Evolutionary conservation across 2,797 vertebrate species (phyloP), one percentile per base, ranked within the genome.

Genomic region (Capromys pilorides): DNA sequence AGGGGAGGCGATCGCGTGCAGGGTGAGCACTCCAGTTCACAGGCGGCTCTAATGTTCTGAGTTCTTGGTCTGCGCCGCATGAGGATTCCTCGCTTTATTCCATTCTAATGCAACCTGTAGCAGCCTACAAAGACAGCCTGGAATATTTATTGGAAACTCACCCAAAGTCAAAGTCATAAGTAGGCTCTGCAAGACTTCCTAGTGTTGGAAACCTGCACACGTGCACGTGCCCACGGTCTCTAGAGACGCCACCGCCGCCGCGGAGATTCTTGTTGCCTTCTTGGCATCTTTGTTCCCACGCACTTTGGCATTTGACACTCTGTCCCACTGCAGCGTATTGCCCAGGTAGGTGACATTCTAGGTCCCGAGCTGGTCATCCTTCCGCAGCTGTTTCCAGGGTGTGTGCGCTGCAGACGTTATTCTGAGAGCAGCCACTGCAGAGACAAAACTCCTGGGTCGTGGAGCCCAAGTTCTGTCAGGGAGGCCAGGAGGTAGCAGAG

Each of bases 1-100:
- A 14, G 2, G 22, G 6, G 0, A 36, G 2, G 3, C 12, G 28
- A 6, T 6, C 16, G 39, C 21, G n/a, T 0, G 7, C n/a, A 10
- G 24, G 49, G n/a, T 6, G 8, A 39, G 1, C 6, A 28, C 8
- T 51, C 13, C 8, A 22, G 13, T 16, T 11, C 26, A 12, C 18
- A 13, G 51, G 19, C 0, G 22, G 28, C 78, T 10, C 0, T 28
- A 31, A 31, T 28, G 4, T 4, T 64, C 61, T 59, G 61, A 19
- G 57, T 28, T 54, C 36, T 45, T 39, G 31, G 79, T 36, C 45
- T 85, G 26, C 6, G 12, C 10, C n/a, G 26, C n/a, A 26, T 26
- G 36, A 57, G 12, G 21, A 1, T 5, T 71, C 31, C 39, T 26
- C 5, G 18, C 10, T 75, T 54, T 7, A 19, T 19, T n/a, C 31